Conservation (phyloP, 2,797 vertebrate species). For the Lepilemur ruficaudatus region DNA sequence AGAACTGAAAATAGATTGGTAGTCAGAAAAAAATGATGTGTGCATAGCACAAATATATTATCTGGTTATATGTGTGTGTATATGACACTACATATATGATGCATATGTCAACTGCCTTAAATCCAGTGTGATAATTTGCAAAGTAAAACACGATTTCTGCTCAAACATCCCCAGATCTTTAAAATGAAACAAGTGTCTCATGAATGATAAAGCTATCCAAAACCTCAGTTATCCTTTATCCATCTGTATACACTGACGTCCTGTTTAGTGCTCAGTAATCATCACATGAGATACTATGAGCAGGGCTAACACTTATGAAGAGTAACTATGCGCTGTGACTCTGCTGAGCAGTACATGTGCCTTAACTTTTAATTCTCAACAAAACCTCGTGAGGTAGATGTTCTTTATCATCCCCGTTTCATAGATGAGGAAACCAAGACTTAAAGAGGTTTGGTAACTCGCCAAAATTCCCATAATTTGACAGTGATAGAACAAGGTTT, state of each 20-base stretch:
- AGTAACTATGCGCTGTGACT: neutral
- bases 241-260: neutral
- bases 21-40: slow-evolving; percentile 13
- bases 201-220: slow-evolving; percentile 5
- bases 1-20: slow-evolving; percentile 46
- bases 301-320: neutral
- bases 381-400: neutral
- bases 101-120: neutral
- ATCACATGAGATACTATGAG: neutral
- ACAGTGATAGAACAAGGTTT: neutral
- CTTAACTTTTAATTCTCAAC: slow-evolving; percentile 1
- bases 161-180: neutral
- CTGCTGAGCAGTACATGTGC: neutral
- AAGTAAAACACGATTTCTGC: slow-evolving; percentile 38
- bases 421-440: neutral
- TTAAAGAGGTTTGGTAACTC: neutral
- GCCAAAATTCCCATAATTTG: neutral
- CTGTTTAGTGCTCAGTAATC: neutral
- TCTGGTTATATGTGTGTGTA: neutral
- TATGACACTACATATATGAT: neutral
- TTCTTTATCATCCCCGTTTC: neutral
- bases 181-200: neutral
- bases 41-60: neutral
- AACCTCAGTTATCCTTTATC: neutral
- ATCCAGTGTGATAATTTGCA: slow-evolving; percentile 7